Base-by-base conservation (phyloP, 2,797 vertebrate genomes). In the Picus viridis region DNA sequence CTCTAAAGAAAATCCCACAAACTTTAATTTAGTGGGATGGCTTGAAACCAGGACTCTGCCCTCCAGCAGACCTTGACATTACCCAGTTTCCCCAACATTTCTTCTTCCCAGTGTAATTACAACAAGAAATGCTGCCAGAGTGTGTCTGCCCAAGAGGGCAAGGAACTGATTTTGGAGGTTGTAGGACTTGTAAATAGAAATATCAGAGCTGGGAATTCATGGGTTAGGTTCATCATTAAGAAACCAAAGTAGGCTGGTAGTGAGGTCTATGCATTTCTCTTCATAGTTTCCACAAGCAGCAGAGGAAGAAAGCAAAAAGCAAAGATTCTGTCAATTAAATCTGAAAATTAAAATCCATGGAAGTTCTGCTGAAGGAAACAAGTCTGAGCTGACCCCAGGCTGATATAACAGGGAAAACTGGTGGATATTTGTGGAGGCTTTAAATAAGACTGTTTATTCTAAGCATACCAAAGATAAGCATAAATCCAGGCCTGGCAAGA, bases 41-140 rank as follows among this genome's bases (percentile, higher is more conserved):
- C 59, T 91, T 67, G 76, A 59, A 79, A 77, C 8, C 2, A 2
- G 61, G 74, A 10, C 53, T 59, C 53, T 89, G 85, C 89, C 80
- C 80, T 94, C 85, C 84, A 75, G 92, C 72, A 92, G 92, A 65
- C 84, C 92, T 83, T 89, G 93, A 54, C 85, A 45, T 87, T 32
- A 75, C 13, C 72, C 89, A 89, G 83, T 73, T 80, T 81, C 71
- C 80, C 91, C 76, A 75, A 14, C 70, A 3, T 12, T 70, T 86
- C 84, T 76, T 88, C 76, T 88, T 68, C 62, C 67, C 30, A 26
- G 32, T 45, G 2, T 70, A 73, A 93, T 96, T 88, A 29, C 71
- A 67, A 2, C 62, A 87, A 88, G 87, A 78, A 92, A 15, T 5
- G 56, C 79, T 83, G 86, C 90, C 65, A 73, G 67, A 5, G 45